Base-by-base conservation (phyloP, 2,888 invertebrate genomes). In the Apodemia hepburni region DNA sequence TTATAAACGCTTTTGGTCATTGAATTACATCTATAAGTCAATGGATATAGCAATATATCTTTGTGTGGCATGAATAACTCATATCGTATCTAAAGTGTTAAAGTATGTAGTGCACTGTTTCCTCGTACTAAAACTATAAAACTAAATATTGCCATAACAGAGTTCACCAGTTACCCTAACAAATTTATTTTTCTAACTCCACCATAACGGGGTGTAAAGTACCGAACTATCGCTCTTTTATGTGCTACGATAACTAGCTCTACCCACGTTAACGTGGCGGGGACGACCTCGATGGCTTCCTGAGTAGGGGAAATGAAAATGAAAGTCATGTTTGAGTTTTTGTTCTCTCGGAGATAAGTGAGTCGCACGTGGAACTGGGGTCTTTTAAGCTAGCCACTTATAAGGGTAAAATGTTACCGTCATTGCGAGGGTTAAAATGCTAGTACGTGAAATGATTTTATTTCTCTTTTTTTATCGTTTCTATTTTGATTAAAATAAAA, bases 171-270 rank as follows among this genome's bases (percentile, higher is more conserved):
- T 63, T 64, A 64, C 61, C 64, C 65, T 63, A 59, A 51, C 60
- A 61, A 65, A 58, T 60, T 60, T 22, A 27, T 27, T 59, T 66
- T 67, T 67, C 66, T 64, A 64, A 66, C 66, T 66, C 68, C 65
- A 62, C 33, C 62, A 61, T 66, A 70, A 72, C 69, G 69, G 69
- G 65, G 61, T 65, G 68, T 70, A 74, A 76, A 78, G 72, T 76
- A 72, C 69, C 71, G 70, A 73, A 75, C 77, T 76, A 75, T 75
- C 71, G 71, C 64, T 72, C 72, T 76, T 78, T 79, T 79, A 79
- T 73, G 76, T 67, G 69, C 64, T 66, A 68, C 75, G 73, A 78
- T 78, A 80, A 78, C 72, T 66, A 69, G 66, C 66, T 64, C 61
- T 38, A 62, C 65, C 65, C 67, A 65, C 66, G 65, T 60, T 61